Base-by-base conservation (phyloP, 64 coral and sea anemone genomes). In the Pocillopora verrucosa region DNA sequence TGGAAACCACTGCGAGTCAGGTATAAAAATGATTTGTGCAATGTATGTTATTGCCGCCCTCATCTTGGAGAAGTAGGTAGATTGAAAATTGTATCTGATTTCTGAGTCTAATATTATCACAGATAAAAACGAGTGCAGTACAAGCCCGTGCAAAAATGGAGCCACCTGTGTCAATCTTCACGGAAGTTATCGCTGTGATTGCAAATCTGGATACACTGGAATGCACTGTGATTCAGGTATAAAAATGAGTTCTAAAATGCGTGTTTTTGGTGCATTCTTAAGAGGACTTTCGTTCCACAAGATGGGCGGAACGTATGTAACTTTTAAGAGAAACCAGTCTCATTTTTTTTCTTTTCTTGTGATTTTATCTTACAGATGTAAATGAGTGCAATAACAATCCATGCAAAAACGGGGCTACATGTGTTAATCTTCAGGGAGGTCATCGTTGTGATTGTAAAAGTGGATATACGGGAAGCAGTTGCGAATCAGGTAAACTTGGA, bases 371-470 rank as follows among this genome's bases (percentile, higher is more conserved):
- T 34, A 38, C 16, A 88, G 72, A 93, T 70, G 68, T 89, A 9
- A 38, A 89, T 24, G 92, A 93, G 72, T 93, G 92, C 58, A 30
- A 51, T 58, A 15, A 60, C 11, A 60, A 84, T 34, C 79, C 79
- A 24, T 89, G 92, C 73, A 19, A 84, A 76, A 88, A 89, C 38
- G 87, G 87, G 30, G 92, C 62, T 16, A 94, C 92, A 3, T 92
- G 92, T 75, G 75, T 20, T 7, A 75, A 94, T 64, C 75, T 78
- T 30, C 11, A 79, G n/a, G 82, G 88, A 30, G 80, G 76, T 56
- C 86, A 86, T 34, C 61, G 74, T 1, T 90, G 92, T 79, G 63
- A 83, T 11, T 94, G 87, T 1, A 38, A 12, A 51, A n/a, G 12
- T 15, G 76, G 65, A 89, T 89, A 58, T 37, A 72, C 37, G 59